Evolutionary conservation across 2,888 invertebrate species (phyloP), one percentile per base, ranked within the genome.

Genomic region (Tethea ocularis): DNA sequence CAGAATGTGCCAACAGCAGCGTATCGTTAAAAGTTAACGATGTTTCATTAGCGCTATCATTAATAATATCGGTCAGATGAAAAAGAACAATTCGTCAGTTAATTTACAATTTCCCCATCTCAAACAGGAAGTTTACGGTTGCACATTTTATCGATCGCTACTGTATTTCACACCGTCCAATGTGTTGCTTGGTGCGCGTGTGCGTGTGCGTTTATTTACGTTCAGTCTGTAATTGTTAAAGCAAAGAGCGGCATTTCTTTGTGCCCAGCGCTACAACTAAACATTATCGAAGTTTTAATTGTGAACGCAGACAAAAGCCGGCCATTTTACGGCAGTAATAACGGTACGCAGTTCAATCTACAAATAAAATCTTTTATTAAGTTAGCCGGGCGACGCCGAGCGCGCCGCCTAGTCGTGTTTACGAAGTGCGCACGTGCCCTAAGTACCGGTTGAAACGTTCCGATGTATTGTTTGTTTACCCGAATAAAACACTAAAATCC

Each of bases 401-500:
- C 80, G 78, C 80, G 76, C 72, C 77, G 70, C 80, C 46, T 83
- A 82, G 81, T 80, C 80, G 78, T 86, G 84, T 87, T 86, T 84
- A 88, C 83, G 75, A 75, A 76, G 77, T 70, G 79, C 82, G 87
- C 92, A 92, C 92, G 92, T 91, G 92, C 87, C 71, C 83, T 83
- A 87, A 91, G 89, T 88, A 86, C 87, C 86, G 83, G 83, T 84
- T 82, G 86, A 87, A 87, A 84, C 85, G 87, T 77, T 83, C 84
- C 88, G 84, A 87, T 90, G 84, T 88, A 89, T 89, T 91, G 92
- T 92, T 93, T 93, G 92, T 93, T 93, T 93, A 93, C 89, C 87
- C 88, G 89, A 91, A 92, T 92, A 92, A 91, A 93, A 93, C 92
- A 92, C 93, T 93, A 92, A 93, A 92, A 91, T 92, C 91, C 89